These are phyloP conservation scores for Anodontia alba DNA, from an alignment of 2,888 invertebrate species.

Conservation along the genomic window DNA sequence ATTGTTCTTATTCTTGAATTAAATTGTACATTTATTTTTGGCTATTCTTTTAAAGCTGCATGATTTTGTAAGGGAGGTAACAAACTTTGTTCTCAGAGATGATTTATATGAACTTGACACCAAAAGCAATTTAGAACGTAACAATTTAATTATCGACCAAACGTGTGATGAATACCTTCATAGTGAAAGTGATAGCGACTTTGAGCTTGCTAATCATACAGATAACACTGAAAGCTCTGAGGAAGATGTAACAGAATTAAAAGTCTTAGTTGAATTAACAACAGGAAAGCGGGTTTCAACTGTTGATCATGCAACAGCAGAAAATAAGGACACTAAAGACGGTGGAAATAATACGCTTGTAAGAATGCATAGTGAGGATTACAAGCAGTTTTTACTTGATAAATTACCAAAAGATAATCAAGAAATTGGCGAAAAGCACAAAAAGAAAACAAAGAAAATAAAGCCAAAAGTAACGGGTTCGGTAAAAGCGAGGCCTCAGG, in stretches of 20 bases:
- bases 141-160: not conserved
- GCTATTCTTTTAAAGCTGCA: conserved; percentile 47
- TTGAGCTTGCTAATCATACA: conserved; percentile 1
- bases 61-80: conserved; percentile 50
- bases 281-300: conserved; percentile 42
- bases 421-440: not conserved
- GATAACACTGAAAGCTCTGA: conserved; percentile 19
- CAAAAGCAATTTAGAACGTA: not conserved
- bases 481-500: not conserved
- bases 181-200: conserved; percentile 7
- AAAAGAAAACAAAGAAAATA: not conserved
- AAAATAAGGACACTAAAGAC: not conserved
- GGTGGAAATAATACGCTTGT: not conserved
- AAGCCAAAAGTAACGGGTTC: not conserved
- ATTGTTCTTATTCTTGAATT: no score
- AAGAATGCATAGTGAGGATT: not conserved
- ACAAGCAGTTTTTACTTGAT: not conserved
- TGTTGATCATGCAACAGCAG: not conserved
- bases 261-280: conserved; percentile 49
- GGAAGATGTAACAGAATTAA: conserved; percentile 43
- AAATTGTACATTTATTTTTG: no score
- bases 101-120: not conserved
- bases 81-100: conserved; percentile 27
- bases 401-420: not conserved
- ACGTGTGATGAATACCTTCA: no score